Evolutionary conservation across 2,113 vertebrate genomes (phyloP), one percentile per base, ranked within the genome.

Genomic region (Dissostichus mawsoni): DNA sequence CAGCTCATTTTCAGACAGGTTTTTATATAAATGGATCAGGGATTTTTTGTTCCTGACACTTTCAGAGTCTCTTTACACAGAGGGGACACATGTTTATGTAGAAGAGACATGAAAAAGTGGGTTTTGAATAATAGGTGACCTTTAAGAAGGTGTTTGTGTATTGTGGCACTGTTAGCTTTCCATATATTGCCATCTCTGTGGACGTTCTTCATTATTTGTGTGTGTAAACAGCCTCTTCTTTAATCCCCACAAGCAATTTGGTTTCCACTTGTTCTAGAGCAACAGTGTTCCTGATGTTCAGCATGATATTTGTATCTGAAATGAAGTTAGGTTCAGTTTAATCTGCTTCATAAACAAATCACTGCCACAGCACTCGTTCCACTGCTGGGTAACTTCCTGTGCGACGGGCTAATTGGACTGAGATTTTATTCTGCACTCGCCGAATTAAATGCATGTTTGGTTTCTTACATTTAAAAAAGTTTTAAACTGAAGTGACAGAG

Each of bases 281-380:
- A 59, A 12, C 36, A 47, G 3, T 33, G 4, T 48, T 81, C 14
- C 18, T 57, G 29, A 29, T 3, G 29, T 29, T 29, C 29, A 29
- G 50, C 50, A 69, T 23, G 62, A 67, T 82, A 69, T 83, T 64
- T 63, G 51, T 83, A 69, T 69, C 14, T 76, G 74, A 86, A 83
- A 82, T 69, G 17, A 87, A 78, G 53, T 86, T 89, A 71, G 76
- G 75, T 63, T 78, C 55, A 4, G 17, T 83, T 64, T 75, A 85
- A 87, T 88, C 67, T 76, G 79, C 70, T 75, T 73, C 48, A 63
- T 48, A 85, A 90, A 85, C 79, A 84, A 87, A 87, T 86, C 53
- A 63, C 29, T 29, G 63, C 44, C 70, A 23, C 68, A 45, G 62
- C 63, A 33, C 25, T 6, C 0, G 65, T 64, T 76, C 36, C 63